Base-by-base conservation (phyloP, 1,140 invertebrate genomes). In the Panagrolaimus sp. region DNA sequence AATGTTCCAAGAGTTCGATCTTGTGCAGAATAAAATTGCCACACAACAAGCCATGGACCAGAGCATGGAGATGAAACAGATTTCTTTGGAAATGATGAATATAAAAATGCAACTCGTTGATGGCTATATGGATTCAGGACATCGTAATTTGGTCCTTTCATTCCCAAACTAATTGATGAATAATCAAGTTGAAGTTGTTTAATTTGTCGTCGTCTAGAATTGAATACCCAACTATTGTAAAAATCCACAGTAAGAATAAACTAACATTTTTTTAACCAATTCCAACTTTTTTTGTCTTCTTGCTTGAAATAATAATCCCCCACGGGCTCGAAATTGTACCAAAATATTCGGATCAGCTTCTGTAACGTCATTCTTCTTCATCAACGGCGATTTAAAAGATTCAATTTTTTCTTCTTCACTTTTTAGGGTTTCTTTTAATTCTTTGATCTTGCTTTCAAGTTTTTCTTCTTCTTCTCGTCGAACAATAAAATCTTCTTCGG, bases 1-100 rank as follows among this genome's bases (percentile, higher is more conserved):
- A 98, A 98, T 71, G 89, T 90, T 47, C 94, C 96, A 5, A 98
- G 83, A 4, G 94, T 90, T 70, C 97, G 95, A 83, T 98, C 96
- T 73, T 94, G 91, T 91, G 98, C 98, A 63, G 89, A 89, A 28
- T 72, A 76, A 43, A 72, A 77, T 55, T 43, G 52, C 48, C 74
- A 70, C 1, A 73, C 64, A 7, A 79, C 44, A 21, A 93, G 88
- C 89, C 90, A 82, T 6, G 80, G 80, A 12, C 81, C 73, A 12
- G 76, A 81, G 71, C 80, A 82, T 21, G 83, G 83, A 55, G 71
- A 79, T 14, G 69, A 68, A 55, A 58, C 52, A 1, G 52, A 73
- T 17, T 63, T 43, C 73, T 67, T 78, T 26, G 74, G 68, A 10
- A 71, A 47, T 15, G 92, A 91, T 12, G 89, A 88, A 79, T 96